Evolutionary conservation across 2,888 invertebrate species (phyloP), one percentile per base, ranked within the genome.

Genomic region (Tipula confusa): DNA sequence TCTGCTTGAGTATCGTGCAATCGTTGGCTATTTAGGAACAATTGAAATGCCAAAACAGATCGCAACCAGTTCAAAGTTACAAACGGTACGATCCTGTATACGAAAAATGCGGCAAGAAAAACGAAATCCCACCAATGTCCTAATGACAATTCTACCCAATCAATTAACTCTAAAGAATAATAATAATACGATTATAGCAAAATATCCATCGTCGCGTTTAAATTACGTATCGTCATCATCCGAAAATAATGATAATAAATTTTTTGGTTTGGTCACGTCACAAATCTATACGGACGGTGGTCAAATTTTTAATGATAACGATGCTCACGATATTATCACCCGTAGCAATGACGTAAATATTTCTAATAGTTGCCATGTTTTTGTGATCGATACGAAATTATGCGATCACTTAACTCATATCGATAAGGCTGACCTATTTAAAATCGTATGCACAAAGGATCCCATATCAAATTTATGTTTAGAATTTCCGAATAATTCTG

Each of bases 11-110:
- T 95, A 95, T 87, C 93, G 95, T 86, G 96, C 95, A 0, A 93
- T 98, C 1, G 97, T 98, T 0, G 98, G 98, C 0, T 98, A 98
- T 89, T 91, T 98, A 82, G 98, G 98, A 28, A 98, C 98, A 0
- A 97, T 98, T 85, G 98, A 98, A 90, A 97, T 98, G 91, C 98
- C 98, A 0, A 94, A 95, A 88, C 94, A 96, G 86, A 91, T 95
- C 79, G 91, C 94, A 83, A 93, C 93, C 81, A 94, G 94, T 64
- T 93, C 95, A 13, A 93, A 96, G 84, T 89, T 95, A 86, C 93
- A 94, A 88, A 93, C 95, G 18, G 94, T 98, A 15, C 92, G 96
- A 84, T 96, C 94, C 84, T 98, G 98, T 85, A 97, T 98, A 82
- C 93, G 96, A 84, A 94, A 97, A 87, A 90, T 98, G 79, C 92